These are phyloP conservation scores for Drosophila repletoides DNA, from an alignment of 1,140 invertebrate genomes.

Conservation along the genomic window DNA sequence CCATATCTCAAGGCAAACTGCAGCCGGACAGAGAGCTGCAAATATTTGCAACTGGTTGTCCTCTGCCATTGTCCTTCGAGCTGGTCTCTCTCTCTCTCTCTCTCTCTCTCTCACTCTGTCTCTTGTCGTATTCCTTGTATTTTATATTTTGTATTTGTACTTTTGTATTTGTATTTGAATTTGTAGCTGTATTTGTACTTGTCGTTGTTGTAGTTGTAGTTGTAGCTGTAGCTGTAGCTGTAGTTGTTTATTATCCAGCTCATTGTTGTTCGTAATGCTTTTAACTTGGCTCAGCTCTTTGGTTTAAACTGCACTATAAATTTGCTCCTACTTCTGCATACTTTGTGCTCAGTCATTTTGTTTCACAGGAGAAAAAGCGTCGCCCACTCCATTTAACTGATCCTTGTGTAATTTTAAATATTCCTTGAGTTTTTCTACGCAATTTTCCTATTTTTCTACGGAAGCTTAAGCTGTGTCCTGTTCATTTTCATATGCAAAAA, in stretches of 20 bases:
- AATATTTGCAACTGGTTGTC: constrained; percentile 75
- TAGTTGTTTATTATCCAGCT: constrained; percentile 64
- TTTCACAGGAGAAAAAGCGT: constrained; percentile 8
- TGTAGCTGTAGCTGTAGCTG: constrained; percentile 24
- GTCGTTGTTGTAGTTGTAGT: constrained; percentile 14
- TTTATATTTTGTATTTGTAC: constrained; percentile 48
- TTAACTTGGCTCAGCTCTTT: constrained; percentile 72
- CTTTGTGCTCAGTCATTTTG: constrained; percentile 58
- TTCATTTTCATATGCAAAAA: neutral
- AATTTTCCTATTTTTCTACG: constrained; percentile 30
- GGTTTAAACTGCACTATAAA: constrained; percentile 70
- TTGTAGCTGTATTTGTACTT: constrained; percentile 36
- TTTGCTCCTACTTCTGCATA: constrained; percentile 62
- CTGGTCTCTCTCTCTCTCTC: constrained; percentile 10
- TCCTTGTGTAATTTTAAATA: constrained; percentile 19
- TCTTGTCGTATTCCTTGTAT: constrained; percentile 25
- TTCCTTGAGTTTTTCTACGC: constrained; percentile 25
- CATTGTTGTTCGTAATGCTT: constrained; percentile 78
- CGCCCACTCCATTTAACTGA: neutral
- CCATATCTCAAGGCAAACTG: constrained; percentile 64
- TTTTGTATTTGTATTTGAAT: constrained; percentile 7
- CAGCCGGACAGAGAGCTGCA: constrained; percentile 54
- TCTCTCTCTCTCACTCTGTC: constrained; percentile 40
- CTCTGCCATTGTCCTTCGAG: no score
- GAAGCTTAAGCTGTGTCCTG: constrained; percentile 19